Conservation (phyloP, 2,797 vertebrate genomes). For the Cercopithecus petaurista region DNA sequence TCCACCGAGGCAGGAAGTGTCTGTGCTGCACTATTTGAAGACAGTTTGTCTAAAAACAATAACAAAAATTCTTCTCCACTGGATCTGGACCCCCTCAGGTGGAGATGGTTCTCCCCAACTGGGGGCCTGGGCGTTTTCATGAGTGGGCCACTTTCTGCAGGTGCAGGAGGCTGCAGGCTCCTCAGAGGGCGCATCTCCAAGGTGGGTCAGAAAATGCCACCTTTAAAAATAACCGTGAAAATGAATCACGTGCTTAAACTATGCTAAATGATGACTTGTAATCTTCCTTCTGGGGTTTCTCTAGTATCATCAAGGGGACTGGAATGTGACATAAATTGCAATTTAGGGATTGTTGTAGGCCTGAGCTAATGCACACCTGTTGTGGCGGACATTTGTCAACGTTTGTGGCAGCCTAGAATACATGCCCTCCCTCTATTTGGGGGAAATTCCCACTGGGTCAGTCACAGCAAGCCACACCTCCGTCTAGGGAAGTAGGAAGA, state of each 20-base stretch:
- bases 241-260: neutral
- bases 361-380: neutral
- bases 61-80: neutral
- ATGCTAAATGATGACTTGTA: neutral
- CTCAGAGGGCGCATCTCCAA: neutral
- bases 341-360: neutral
- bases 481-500: neutral
- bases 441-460: neutral
- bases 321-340: neutral
- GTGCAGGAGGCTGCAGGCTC: neutral
- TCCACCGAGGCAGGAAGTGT: neutral
- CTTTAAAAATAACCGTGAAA: slow-evolving; percentile 23
- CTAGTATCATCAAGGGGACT: neutral
- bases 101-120: neutral
- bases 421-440: neutral
- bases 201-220: neutral
- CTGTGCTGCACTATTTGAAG: neutral
- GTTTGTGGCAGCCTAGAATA: neutral
- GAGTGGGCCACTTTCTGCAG: neutral
- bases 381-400: neutral
- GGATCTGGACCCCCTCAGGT: neutral
- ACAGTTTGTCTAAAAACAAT: neutral
- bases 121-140: neutral
- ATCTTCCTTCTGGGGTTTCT: slow-evolving; percentile 20
- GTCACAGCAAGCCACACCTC: neutral